Evolutionary conservation across 2,888 invertebrate genomes (phyloP).

Genomic region (Tineola bisselliella): DNA sequence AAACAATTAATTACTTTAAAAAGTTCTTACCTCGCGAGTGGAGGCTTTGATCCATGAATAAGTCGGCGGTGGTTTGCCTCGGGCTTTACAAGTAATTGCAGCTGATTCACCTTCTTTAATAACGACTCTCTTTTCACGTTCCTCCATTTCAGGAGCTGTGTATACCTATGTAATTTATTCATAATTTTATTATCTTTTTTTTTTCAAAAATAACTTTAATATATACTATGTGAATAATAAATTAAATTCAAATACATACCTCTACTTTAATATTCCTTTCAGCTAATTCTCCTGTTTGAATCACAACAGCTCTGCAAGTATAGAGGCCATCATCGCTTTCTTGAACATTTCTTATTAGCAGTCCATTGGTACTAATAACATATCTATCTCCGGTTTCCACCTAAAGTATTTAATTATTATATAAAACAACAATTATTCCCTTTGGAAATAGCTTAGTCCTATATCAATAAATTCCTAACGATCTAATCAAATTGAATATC

Average conservation of each 20-base stretch:
- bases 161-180: slow-evolving; percentile 66
- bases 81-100: slow-evolving; percentile 78
- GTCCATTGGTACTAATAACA: slow-evolving; percentile 77
- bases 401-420: slow-evolving; percentile 43
- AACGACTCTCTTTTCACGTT: slow-evolving; percentile 68
- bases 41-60: slow-evolving; percentile 85
- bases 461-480: too few species aligned
- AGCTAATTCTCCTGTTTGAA: slow-evolving; percentile 80
- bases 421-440: too few species aligned
- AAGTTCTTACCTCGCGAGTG: slow-evolving; percentile 63
- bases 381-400: slow-evolving; percentile 77
- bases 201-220: too few species aligned
- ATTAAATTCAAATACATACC: slow-evolving; percentile 42
- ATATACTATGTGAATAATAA: background rate
- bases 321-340: slow-evolving; percentile 88
- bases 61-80: slow-evolving; percentile 84
- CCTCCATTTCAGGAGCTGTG: slow-evolving; percentile 76
- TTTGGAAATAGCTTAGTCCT: too few species aligned
- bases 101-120: slow-evolving; percentile 85
- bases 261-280: slow-evolving; percentile 83
- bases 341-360: slow-evolving; percentile 79
- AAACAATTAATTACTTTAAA: slow-evolving; percentile 3
- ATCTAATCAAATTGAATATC: background rate
- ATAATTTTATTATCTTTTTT: too few species aligned
- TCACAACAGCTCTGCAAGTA: slow-evolving; percentile 87